Percentiles rank a stretch among this genome's conserved stretches.
Conservation (phyloP, 2,888 invertebrate species). For the Pollenia griseotomentosa region DNA sequence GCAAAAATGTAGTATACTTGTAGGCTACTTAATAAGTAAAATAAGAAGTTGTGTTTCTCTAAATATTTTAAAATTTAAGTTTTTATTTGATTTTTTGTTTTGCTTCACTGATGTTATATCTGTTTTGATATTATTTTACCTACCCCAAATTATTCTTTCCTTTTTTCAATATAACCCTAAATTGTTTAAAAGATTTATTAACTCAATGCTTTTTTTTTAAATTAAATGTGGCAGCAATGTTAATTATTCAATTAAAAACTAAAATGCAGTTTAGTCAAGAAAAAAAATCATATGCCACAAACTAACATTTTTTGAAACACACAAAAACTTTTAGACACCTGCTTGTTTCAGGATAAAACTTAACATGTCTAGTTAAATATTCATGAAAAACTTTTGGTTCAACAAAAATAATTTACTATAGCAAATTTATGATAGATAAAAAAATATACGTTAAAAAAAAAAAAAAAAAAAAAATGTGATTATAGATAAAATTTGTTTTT, state of each 20-base stretch:
- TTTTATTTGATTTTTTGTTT: too few species aligned
- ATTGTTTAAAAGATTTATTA: conserved; percentile 39
- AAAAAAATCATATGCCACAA: not conserved
- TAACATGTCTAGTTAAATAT: not conserved
- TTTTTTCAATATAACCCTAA: not conserved
- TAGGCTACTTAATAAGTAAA: too few species aligned
- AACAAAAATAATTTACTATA: not conserved
- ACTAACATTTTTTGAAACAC: not conserved
- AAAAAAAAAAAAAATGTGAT: not conserved
- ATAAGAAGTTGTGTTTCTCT: too few species aligned
- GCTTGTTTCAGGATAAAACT: not conserved
- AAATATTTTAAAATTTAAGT: too few species aligned
- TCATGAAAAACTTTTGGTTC: not conserved
- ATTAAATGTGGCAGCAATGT: conserved; percentile 8
- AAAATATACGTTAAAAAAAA: not conserved
- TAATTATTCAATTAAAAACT: conserved; percentile 30
- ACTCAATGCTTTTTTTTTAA: conserved; percentile 1
- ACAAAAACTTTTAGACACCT: not conserved
- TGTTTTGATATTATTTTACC: too few species aligned
- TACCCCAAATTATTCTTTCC: too few species aligned
- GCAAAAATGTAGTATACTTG: too few species aligned
- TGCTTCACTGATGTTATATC: too few species aligned
- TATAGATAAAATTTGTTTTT: not conserved
- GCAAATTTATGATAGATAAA: not conserved
- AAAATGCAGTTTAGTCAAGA: not conserved